phyloP scores from a whole-genome alignment of 1,140 invertebrate species.

The Anoplolepis gracilipes region DNA sequence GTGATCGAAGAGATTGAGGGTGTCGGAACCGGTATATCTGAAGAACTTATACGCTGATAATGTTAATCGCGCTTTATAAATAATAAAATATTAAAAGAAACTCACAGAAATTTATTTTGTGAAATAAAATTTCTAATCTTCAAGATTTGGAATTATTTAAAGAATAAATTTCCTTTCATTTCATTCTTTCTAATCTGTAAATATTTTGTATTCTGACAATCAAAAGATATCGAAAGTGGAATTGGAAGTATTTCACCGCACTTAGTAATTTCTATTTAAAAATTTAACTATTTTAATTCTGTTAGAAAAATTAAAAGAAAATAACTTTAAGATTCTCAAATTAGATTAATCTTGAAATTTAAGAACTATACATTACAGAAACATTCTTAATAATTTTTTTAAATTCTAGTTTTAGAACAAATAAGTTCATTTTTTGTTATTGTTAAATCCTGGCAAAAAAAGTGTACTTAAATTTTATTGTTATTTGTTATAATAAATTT shows the following conservation, averaged over 20 bases:
- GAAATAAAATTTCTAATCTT: constrained; percentile 13
- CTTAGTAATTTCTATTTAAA: not conserved
- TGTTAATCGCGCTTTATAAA: constrained; percentile 9
- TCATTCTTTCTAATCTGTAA: not conserved
- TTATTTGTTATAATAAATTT: not conserved
- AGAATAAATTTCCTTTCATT: not conserved
- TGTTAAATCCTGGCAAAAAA: not conserved
- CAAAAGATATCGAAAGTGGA: not conserved
- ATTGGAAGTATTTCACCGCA: not conserved
- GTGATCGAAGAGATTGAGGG: not conserved
- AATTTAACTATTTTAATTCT: not conserved
- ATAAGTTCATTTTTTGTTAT: not conserved
- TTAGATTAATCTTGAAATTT: not conserved
- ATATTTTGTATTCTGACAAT: not conserved
- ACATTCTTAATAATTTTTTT: constrained; percentile 2
- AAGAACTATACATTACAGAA: not conserved
- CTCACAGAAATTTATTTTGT: constrained; percentile 20
- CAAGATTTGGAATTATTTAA: not conserved
- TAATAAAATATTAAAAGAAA: not conserved
- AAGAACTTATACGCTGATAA: not conserved
- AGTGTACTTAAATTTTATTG: not conserved
- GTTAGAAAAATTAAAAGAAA: not conserved
- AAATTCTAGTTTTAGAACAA: not conserved
- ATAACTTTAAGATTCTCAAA: not conserved
- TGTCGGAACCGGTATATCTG: constrained; percentile 16